Base-by-base conservation (phyloP, 2,113 vertebrate genomes). In the Pluvianellus socialis region DNA sequence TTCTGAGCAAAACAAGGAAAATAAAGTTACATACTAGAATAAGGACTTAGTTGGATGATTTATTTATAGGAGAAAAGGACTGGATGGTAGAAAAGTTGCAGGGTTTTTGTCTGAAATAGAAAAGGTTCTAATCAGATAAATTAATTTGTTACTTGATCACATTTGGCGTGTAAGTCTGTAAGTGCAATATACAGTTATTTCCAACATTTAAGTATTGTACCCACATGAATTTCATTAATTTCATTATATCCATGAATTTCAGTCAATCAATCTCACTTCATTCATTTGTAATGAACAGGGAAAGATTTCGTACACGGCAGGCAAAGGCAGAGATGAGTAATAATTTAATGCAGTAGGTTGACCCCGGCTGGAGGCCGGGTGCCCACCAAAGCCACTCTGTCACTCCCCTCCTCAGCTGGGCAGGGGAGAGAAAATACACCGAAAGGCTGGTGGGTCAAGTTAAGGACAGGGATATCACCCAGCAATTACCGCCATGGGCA, bases 371-470 rank as follows among this genome's bases (percentile, higher is more conserved):
- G 35, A 24, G 1, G 4, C 5, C 6, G 26, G 6, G 9, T 35
- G 12, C 4, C 12, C 23, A 20, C 12, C 14, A 73, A 42, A 61
- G 13, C 7, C 4, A 0, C 8, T 27, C 12, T 20, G 1, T 55
- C 10, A 14, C 8, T 66, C 4, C 14, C 7, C 16, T 76, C 11
- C 12, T 77, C 40, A 65, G 8, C 4, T 53, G 21, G 30, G 5
- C 14, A 73, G 6, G 3, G 23, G 4, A 81, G 4, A 63, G 11
- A 80, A 84, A 58, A 59, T 2, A 22, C 2, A 52, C 9, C 1
- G 1, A 65, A n/a, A 58, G 15, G 3, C 14, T 68, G 0, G 0
- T 44, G 23, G 11, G 4, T 80, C 0, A 1, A 55, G 14, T 12
- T 5, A 17, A 71, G 9, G 13, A 11, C n/a, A 55, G 32, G 17